Percentiles rank a stretch among this genome's conserved stretches.
These are phyloP conservation scores for Pagetopsis macropterus DNA, from an alignment of 2,797 vertebrate genomes.

Conservation along the genomic window DNA sequence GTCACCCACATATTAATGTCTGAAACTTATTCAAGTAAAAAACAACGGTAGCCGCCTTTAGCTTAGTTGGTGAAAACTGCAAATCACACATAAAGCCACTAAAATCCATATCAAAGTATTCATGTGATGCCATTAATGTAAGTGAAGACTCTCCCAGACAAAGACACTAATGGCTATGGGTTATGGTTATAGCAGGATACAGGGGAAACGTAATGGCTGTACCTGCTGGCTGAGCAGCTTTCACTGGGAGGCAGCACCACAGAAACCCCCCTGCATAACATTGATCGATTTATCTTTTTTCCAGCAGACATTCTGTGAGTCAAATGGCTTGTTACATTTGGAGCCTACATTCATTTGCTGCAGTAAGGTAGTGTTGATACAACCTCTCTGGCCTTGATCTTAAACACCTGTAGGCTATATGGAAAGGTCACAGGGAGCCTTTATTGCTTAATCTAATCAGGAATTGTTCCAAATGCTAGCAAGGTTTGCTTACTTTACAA, in stretches of 20 bases:
- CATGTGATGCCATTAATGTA: background rate
- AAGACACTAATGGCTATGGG: slow-evolving; percentile 2
- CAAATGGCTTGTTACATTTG: background rate
- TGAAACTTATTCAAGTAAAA: no score
- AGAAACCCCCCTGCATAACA: slow-evolving; percentile 6
- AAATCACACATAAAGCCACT: background rate
- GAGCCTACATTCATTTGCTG: background rate
- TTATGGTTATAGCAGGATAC: background rate
- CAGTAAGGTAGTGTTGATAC: no score
- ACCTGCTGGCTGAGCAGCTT: slow-evolving; percentile 2
- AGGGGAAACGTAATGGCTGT: background rate
- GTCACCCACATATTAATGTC: no score
- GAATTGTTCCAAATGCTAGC: no score
- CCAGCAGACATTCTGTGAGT: background rate
- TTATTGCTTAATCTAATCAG: no score
- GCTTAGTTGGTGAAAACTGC: background rate
- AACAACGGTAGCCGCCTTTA: no score
- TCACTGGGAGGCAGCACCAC: background rate
- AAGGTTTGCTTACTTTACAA: no score
- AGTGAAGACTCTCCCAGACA: background rate
- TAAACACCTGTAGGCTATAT: no score
- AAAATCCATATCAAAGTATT: background rate
- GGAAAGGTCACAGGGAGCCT: no score
- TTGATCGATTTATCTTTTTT: background rate
- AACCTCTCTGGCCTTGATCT: no score